Evolutionary conservation across 2,888 invertebrate genomes (phyloP).

Genomic region (Lamellibrachia satsuma): DNA sequence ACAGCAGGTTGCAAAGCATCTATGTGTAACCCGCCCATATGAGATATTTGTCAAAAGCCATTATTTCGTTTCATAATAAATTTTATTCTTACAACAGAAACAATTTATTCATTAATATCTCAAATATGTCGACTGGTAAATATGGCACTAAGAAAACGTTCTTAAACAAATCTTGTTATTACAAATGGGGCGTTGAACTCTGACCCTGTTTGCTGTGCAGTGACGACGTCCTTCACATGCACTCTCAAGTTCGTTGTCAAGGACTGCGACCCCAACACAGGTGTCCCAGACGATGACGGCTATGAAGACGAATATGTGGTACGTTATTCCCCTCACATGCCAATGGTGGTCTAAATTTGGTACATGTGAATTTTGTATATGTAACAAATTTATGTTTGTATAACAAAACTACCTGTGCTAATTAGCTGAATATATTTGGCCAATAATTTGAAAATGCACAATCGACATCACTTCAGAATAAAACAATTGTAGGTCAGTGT

Average conservation of each 20-base stretch:
- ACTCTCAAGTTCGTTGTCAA: conserved; percentile 92
- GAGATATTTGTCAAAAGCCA: too few species aligned
- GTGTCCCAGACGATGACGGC: conserved; percentile 92
- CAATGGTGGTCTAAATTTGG: neutral
- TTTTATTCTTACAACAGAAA: too few species aligned
- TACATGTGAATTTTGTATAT: neutral
- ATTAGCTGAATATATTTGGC: neutral
- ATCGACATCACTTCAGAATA: neutral
- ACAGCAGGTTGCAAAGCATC: too few species aligned
- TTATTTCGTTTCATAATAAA: too few species aligned
- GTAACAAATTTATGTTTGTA: neutral
- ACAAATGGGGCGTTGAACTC: neutral
- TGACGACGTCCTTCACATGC: conserved; percentile 81
- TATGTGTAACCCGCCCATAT: too few species aligned
- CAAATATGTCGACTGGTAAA: too few species aligned
- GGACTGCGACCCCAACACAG: conserved; percentile 95
- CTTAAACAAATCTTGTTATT: neutral
- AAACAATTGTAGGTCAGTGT: too few species aligned
- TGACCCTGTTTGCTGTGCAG: conserved; percentile 43
- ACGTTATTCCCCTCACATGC: conserved; percentile 41
- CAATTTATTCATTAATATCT: too few species aligned
- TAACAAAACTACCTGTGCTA: neutral
- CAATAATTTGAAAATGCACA: neutral
- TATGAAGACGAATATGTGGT: conserved; percentile 91
- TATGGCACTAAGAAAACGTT: too few species aligned